Base-by-base conservation (phyloP, 2,113 vertebrate genomes). In the Platanista minor region DNA sequence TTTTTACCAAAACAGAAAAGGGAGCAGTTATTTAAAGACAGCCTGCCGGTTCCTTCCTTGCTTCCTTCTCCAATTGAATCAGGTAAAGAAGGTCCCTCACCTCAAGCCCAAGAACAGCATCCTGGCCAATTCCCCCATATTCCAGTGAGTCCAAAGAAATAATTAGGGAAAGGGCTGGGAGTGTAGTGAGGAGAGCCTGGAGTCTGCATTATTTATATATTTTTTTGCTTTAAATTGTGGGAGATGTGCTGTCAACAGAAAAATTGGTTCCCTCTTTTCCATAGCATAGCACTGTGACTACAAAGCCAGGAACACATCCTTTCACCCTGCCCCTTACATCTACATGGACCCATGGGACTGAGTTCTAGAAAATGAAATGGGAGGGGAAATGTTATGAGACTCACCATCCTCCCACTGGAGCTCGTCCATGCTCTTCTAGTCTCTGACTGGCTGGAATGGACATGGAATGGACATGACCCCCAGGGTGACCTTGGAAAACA, bases 1-100 rank as follows among this genome's bases (percentile, higher is more conserved):
- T 46, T 86, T 96, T 83, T 54, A 71, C 80, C 85, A 41, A 57
- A 93, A 66, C 21, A 3, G 71, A 61, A 67, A 84, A 91, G 66
- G 49, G 91, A 49, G 49, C 41, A 59, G 89, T 64, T 69, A 46
- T 88, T 87, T 71, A 67, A 67, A 46, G 36, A 27, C 11, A 43
- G 1, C 15, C 72, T 7, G 29, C 54, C 23, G 72, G 61, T 20
- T 81, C 46, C 54, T 87, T 74, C 13, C 29, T n/a, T 72, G 8
- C 29, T 66, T 78, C 66, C 49, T 46, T 59, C 52, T 43, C 67
- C 61, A 2, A 10, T 3, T 18, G 54, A 92, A 31, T 67, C 59
- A 21, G n/a, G 9, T 57, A n/a, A 93, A 20, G 46, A 61, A 88
- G 31, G 8, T 33, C 33, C 75, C 33, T 87, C 43, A 31, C 10